A percentile compares a stretch with the other conserved stretches of the same genome.
Evolutionary conservation across 2,888 invertebrate genomes (phyloP).

Genomic region (Nomada lathburiana): DNA sequence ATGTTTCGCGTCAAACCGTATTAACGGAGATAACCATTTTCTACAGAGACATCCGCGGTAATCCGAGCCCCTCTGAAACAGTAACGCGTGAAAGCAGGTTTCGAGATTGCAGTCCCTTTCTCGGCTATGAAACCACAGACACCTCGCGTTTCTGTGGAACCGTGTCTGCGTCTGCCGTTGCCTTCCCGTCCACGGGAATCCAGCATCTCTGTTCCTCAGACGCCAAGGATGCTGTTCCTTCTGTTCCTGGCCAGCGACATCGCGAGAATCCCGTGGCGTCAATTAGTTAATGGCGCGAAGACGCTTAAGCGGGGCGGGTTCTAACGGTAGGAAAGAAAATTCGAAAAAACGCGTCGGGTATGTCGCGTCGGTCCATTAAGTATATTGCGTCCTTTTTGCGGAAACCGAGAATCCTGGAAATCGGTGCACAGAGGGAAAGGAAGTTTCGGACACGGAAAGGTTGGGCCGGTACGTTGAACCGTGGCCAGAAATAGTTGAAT

Average conservation of each 20-base stretch:
- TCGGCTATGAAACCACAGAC: slow-evolving; percentile 2
- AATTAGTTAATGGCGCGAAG: slow-evolving; percentile 68
- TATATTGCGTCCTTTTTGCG: slow-evolving; percentile 62
- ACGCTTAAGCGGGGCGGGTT: slow-evolving; percentile 23
- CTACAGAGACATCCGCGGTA: no score
- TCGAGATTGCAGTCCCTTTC: slow-evolving; percentile 6
- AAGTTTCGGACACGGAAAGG: not conserved
- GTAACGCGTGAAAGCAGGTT: not conserved
- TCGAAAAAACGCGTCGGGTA: slow-evolving; percentile 51
- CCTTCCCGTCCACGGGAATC: not conserved
- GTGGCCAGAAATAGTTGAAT: not conserved
- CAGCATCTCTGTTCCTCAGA: not conserved
- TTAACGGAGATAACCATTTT: not conserved
- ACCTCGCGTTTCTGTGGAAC: not conserved
- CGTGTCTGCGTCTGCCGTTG: not conserved
- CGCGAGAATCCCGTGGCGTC: slow-evolving; percentile 46
- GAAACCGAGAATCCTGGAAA: slow-evolving; percentile 39
- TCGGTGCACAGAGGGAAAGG: slow-evolving; percentile 20
- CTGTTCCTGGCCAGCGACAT: slow-evolving; percentile 32
- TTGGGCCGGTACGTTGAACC: not conserved
- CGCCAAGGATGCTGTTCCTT: not conserved
- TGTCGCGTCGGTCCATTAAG: slow-evolving; percentile 68
- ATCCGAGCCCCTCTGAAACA: not conserved
- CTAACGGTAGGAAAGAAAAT: slow-evolving; percentile 49
- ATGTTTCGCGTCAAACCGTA: not conserved